A percentile compares a stretch with the other conserved stretches of the same genome.
Conservation (phyloP, 2,888 invertebrate species). For the Drosophila helvetica region DNA sequence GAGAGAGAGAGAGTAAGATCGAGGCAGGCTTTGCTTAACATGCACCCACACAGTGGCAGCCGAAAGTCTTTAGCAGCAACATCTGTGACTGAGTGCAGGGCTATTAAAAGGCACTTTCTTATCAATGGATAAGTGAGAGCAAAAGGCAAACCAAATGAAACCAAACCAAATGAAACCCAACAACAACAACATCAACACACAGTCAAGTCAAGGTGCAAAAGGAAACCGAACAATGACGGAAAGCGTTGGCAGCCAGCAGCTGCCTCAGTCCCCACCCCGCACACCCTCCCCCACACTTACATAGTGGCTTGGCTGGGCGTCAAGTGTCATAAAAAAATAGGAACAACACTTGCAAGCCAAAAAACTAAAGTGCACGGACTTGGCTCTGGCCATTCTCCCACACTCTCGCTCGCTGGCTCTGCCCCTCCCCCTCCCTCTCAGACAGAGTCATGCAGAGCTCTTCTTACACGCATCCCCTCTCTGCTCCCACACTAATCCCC, state of each 20-base stretch:
- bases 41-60: slow-evolving; percentile 12
- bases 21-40: slow-evolving; percentile 9
- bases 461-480: slow-evolving; percentile 1
- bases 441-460: not conserved
- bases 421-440: not conserved
- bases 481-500: not conserved
- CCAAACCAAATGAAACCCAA: slow-evolving; percentile 60
- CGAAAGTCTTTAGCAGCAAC: not conserved
- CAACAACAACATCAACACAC: slow-evolving; percentile 38
- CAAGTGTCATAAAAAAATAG: slow-evolving; percentile 77
- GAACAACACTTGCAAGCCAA: slow-evolving; percentile 75
- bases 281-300: slow-evolving; percentile 4
- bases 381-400: slow-evolving; percentile 6
- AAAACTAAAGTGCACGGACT: slow-evolving; percentile 74
- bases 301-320: slow-evolving; percentile 70
- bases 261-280: not conserved
- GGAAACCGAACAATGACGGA: slow-evolving; percentile 42
- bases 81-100: slow-evolving; percentile 30
- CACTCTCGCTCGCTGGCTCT: no score
- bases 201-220: slow-evolving; percentile 43
- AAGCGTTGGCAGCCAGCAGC: slow-evolving; percentile 34
- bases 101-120: slow-evolving; percentile 73
- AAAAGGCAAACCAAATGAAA: slow-evolving; percentile 32
- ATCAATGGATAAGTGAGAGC: slow-evolving; percentile 44
- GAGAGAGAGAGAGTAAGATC: not conserved